Percentiles rank a stretch among this genome's conserved stretches.
Conservation (phyloP, 2,888 invertebrate species). For the Phyllotreta cruciferae region DNA sequence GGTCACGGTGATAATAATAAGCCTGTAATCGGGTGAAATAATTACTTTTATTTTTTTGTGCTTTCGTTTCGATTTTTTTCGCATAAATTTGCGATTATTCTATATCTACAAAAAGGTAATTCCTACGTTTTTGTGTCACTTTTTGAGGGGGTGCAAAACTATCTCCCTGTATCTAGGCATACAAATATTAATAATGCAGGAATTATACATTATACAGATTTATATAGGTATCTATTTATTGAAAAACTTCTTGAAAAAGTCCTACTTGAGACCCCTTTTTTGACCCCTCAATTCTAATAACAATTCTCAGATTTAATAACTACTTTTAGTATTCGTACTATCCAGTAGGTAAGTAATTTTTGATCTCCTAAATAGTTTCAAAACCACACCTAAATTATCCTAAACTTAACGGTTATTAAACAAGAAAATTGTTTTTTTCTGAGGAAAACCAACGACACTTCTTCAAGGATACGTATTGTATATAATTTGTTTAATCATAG, state of each 20-base stretch:
- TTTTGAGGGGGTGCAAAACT: too few species aligned
- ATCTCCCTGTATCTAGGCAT: too few species aligned
- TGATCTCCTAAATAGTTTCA: conserved; percentile 5
- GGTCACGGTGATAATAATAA: conserved; percentile 27
- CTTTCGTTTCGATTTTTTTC: conserved; percentile 12
- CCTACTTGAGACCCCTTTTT: too few species aligned
- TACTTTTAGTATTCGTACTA: neutral
- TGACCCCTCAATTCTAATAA: too few species aligned
- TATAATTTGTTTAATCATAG: too few species aligned
- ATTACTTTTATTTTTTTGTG: conserved; percentile 17
- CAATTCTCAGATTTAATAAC: too few species aligned
- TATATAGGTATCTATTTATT: too few species aligned
- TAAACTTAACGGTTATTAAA: conserved; percentile 10
- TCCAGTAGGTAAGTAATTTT: conserved; percentile 1
- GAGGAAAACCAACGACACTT: neutral
- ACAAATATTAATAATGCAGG: too few species aligned
- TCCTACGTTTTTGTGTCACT: neutral
- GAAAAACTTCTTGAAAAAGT: too few species aligned
- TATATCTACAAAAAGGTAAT: neutral
- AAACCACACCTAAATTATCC: neutral
- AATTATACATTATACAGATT: too few species aligned
- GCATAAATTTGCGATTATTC: conserved; percentile 17
- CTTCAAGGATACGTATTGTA: too few species aligned
- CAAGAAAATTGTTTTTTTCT: conserved; percentile 18
- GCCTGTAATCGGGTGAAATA: conserved; percentile 21